phyloP scores from a whole-genome alignment of 92 coral and sea anemone genomes.

The Montipora capitata region DNA sequence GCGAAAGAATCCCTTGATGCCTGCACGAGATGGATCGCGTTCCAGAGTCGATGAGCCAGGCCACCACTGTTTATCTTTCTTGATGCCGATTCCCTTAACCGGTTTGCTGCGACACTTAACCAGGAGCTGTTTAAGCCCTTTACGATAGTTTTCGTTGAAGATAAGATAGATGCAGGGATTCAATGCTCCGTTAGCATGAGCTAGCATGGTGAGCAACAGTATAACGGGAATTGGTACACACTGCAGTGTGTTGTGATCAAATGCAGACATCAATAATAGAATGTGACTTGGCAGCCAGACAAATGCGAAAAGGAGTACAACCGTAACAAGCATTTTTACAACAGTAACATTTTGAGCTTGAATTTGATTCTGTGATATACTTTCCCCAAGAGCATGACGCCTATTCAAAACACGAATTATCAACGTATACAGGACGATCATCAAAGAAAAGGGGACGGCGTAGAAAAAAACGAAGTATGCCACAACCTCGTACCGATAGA shows the following conservation, averaged over 20 bases:
- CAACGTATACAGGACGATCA: conserved; percentile 74
- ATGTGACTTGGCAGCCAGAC: conserved; percentile 88
- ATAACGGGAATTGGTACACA: conserved; percentile 59
- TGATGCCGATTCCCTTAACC: background rate
- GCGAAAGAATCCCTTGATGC: conserved; percentile 35
- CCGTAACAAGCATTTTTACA: conserved; percentile 78
- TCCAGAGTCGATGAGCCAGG: conserved; percentile 36
- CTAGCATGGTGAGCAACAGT: conserved; percentile 42
- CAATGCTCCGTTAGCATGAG: conserved; percentile 82
- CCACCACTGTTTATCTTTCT: conserved; percentile 14
- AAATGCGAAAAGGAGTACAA: conserved; percentile 79
- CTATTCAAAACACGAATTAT: conserved; percentile 76
- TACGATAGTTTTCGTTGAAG: conserved; percentile 82
- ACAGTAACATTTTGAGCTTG: conserved; percentile 79
- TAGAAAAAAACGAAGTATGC: conserved; percentile 71
- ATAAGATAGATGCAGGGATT: conserved; percentile 85
- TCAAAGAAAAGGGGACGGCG: conserved; percentile 74
- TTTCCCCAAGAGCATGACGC: conserved; percentile 75
- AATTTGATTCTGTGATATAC: conserved; percentile 65
- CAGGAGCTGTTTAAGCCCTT: conserved; percentile 51
- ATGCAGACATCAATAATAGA: conserved; percentile 45
- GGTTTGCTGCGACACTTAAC: conserved; percentile 22
- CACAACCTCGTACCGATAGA: conserved; percentile 53
- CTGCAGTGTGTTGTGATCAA: conserved; percentile 14
- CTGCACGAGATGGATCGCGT: conserved; percentile 44